These are phyloP conservation scores for Melitaea cinxia DNA, from an alignment of 1,140 invertebrate genomes.

Conservation along the genomic window DNA sequence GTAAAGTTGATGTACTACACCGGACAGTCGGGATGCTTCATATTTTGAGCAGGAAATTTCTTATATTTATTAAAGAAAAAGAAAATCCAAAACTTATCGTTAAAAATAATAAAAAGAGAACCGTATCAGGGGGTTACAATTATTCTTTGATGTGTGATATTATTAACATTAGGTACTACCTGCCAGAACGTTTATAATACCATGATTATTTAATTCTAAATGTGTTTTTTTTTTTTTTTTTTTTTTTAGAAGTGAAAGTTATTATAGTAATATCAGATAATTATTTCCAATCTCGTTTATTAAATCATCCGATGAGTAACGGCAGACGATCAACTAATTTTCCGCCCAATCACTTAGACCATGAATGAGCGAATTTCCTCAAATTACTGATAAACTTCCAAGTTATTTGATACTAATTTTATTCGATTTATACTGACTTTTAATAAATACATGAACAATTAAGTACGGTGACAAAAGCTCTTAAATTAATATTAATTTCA, in stretches of 20 bases:
- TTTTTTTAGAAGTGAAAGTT: background rate
- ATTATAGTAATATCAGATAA: conserved; percentile 2
- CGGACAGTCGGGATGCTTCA: no score
- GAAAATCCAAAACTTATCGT: no score
- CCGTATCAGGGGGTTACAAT: no score
- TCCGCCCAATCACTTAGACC: conserved; percentile 63
- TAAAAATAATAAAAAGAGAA: no score
- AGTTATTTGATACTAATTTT: conserved; percentile 3
- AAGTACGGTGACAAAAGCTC: conserved; percentile 30
- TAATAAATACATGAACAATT: conserved; percentile 5
- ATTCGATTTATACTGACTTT: background rate
- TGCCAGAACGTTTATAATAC: no score
- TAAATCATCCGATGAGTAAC: conserved; percentile 54
- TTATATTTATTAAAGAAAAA: no score
- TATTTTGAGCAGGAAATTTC: no score
- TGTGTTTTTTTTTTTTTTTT: no score
- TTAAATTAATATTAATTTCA: conserved; percentile 49
- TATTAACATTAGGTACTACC: no score
- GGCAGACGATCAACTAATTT: conserved; percentile 57
- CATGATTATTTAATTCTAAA: no score
- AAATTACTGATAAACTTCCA: conserved; percentile 22
- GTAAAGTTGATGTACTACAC: no score
- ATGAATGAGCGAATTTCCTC: conserved; percentile 48
- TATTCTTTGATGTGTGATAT: no score
- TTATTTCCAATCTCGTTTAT: conserved; percentile 41